Percentiles rank a stretch among this genome's conserved stretches.
phyloP scores from a whole-genome alignment of 2,797 vertebrate genomes.

The Toxotes lorentzi region DNA sequence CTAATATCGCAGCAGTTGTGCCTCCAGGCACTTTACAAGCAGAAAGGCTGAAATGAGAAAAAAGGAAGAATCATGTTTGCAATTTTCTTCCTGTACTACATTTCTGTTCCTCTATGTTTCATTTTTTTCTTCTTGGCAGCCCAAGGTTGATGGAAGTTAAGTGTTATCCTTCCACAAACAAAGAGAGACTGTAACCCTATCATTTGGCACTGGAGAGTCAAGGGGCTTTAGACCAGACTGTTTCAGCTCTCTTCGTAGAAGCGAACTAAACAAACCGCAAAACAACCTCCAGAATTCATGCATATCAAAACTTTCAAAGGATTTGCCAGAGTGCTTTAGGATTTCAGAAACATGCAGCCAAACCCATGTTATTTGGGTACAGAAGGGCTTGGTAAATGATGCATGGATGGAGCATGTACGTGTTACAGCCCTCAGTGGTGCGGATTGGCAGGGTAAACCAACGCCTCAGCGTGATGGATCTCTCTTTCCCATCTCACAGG shows the following conservation, averaged over 20 bases:
- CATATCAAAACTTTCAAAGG: conserved; percentile 66
- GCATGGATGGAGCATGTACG: conserved; percentile 74
- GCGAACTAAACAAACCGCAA: conserved; percentile 69
- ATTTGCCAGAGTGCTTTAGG: conserved; percentile 65
- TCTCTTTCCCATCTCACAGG: conserved; percentile 77
- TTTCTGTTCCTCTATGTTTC: conserved; percentile 39
- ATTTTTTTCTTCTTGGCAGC: conserved; percentile 48
- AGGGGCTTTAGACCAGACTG: conserved; percentile 53
- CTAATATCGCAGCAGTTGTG: conserved; percentile 47
- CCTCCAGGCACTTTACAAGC: conserved; percentile 65
- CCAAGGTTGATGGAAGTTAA: conserved; percentile 70
- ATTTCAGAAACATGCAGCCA: conserved; percentile 62
- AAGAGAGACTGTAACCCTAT: conserved; percentile 72
- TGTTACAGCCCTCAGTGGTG: conserved; percentile 78
- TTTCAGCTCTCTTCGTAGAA: conserved; percentile 46
- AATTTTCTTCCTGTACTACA: conserved; percentile 55
- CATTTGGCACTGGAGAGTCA: conserved; percentile 63
- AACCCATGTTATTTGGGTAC: conserved; percentile 71
- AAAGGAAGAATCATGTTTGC: conserved; percentile 48
- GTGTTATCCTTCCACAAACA: conserved; percentile 75
- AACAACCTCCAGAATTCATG: conserved; percentile 67
- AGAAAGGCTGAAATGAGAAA: conserved; percentile 37
- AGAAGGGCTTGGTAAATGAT: conserved; percentile 79
- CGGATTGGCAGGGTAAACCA: conserved; percentile 74
- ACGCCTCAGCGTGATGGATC: conserved; percentile 79